Percentiles rank a stretch among this genome's conserved stretches.
Conservation (phyloP, 2,888 invertebrate species). For the Diarsia rubi region DNA sequence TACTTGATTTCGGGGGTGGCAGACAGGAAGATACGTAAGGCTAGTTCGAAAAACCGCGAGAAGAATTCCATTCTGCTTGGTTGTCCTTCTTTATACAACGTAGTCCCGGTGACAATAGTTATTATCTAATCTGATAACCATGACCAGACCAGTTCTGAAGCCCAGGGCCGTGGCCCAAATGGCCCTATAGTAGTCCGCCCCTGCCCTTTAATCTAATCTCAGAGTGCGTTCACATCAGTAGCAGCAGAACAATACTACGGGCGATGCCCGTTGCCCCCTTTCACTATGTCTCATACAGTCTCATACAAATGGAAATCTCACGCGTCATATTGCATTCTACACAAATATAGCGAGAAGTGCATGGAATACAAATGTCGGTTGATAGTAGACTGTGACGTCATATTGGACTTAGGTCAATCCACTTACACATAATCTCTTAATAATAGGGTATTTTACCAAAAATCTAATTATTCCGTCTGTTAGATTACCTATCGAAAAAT, state of each 20-base stretch:
- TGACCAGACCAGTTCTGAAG: no score
- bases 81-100: no score
- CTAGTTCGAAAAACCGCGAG: no score
- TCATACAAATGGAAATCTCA: conserved; percentile 17
- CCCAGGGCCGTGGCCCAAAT: no score
- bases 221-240: neutral
- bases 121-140: no score
- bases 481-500: no score
- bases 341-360: conserved; percentile 18
- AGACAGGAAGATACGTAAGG: no score
- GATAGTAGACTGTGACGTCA: conserved; percentile 22
- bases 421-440: neutral
- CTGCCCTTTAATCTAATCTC: neutral
- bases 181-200: neutral
- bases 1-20: no score
- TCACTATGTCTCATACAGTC: conserved; percentile 12
- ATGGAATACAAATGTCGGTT: conserved; percentile 14
- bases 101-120: no score
- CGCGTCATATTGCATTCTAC: conserved; percentile 15
- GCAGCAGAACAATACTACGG: neutral
- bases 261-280: conserved; percentile 21
- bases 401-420: neutral
- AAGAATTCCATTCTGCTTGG: no score
- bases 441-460: no score
- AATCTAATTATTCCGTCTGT: no score